phyloP scores from a whole-genome alignment of 2,888 invertebrate species.

The Pandemis cinnamomeana region DNA sequence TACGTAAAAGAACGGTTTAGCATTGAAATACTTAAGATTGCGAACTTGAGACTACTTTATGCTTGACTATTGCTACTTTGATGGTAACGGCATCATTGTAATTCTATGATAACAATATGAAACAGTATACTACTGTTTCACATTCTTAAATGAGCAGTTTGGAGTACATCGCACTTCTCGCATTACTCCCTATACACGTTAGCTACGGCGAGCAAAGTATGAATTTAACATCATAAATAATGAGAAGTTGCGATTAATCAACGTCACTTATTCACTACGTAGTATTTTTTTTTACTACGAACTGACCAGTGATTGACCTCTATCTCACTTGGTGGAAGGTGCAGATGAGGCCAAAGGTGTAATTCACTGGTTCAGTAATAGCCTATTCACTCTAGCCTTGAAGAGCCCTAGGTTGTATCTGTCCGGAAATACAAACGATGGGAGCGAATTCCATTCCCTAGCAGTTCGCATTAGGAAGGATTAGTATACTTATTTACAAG shows the following conservation, averaged over 20 bases:
- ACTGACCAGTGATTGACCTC: no score
- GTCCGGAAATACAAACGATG: no score
- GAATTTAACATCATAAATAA: no score
- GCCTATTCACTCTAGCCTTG: no score
- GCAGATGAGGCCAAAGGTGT: no score
- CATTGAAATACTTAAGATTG: slow-evolving; percentile 8
- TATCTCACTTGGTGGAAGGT: no score
- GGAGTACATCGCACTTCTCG: neutral
- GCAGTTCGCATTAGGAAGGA: no score
- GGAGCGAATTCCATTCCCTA: no score
- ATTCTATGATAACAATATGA: neutral
- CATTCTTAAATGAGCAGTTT: neutral
- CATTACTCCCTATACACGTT: neutral
- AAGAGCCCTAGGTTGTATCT: no score
- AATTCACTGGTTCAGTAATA: no score
- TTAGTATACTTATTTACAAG: neutral
- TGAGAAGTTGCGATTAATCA: neutral
- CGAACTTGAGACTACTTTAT: neutral
- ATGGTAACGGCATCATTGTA: neutral
- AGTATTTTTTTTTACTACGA: no score
- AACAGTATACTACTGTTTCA: neutral
- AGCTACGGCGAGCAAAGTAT: neutral
- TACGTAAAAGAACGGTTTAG: slow-evolving; percentile 22
- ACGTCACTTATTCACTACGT: neutral
- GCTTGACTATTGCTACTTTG: neutral